Conservation (phyloP, 2,797 vertebrate species). For the Anabas testudineus region DNA sequence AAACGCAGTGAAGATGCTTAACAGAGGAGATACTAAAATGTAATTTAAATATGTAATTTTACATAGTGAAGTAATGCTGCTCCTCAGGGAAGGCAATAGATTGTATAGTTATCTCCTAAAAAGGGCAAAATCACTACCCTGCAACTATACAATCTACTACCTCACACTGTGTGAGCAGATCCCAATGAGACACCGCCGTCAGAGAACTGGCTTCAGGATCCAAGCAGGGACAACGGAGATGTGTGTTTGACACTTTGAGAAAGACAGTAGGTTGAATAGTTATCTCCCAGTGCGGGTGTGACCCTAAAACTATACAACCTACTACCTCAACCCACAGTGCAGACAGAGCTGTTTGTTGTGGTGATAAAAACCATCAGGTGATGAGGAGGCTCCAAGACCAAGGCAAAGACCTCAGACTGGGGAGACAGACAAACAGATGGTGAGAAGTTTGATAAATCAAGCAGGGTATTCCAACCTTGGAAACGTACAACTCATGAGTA, state of each 20-base stretch:
- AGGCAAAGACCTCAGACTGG: background rate
- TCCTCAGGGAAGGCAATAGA: conserved; percentile 97
- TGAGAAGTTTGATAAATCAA: background rate
- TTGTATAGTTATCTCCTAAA: conserved; percentile 98
- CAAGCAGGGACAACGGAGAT: conserved; percentile 1
- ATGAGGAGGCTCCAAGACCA: background rate
- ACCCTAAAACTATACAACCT: conserved; percentile 99
- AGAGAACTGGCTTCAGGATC: background rate
- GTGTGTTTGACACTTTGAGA: conserved; percentile 90
- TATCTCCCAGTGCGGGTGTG: conserved; percentile 99
- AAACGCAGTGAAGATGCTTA: background rate
- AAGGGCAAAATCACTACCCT: conserved; percentile 95
- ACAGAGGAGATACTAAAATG: background rate
- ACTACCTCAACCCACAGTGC: conserved; percentile 99
- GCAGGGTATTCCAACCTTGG: too few relatives aligned
- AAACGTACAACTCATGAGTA: too few relatives aligned
- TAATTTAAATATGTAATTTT: too few relatives aligned
- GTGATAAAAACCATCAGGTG: background rate
- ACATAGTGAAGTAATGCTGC: conserved; percentile 68
- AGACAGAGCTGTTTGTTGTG: conserved; percentile 50
- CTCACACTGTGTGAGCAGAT: conserved; percentile 90
- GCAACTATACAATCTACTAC: conserved; percentile 99
- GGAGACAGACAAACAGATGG: background rate
- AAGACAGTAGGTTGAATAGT: conserved; percentile 99
- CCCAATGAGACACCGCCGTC: background rate